Evolutionary conservation across 2,113 vertebrate species (phyloP), one percentile per base, ranked within the genome.

Genomic region (Pelecanus crispus): DNA sequence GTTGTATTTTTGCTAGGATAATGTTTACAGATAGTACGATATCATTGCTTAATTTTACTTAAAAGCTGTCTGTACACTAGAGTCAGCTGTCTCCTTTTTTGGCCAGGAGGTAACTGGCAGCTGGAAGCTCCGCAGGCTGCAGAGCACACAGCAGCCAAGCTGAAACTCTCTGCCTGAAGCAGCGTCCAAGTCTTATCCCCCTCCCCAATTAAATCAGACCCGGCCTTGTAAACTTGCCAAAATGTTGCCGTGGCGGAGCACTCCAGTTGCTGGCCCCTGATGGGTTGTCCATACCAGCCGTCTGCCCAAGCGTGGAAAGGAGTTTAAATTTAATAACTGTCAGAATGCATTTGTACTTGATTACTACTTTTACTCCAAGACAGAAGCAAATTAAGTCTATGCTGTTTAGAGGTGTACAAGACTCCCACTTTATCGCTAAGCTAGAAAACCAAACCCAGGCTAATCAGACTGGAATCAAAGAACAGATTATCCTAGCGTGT

Each of bases 161-260:
- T 26, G n/a, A 22, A 45, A 9, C 13, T 2, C 32, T 24, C 55
- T 50, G 83, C 44, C 59, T 32, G 59, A 53, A n/a, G 29, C 40
- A 3, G 16, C 1, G 11, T 4, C 63, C 13, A 18, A 12, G 10
- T 14, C 52, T 78, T 9, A 7, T 3, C 45, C 25, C 26, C 17
- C 68, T 22, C 15, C 72, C 49, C 32, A 5, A n/a, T 28, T 40
- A 59, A 10, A 36, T 12, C 36, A 5, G 13, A 21, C 10, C 15
- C 0, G 1, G 19, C 5, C 12, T 20, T 8, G 13, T 17, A 12
- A 52, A 5, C 29, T 2, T 58, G 20, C 32, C 26, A 6, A 4
- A 9, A 6, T 6, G 5, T 2, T 14, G 0, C 2, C 4, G 22
- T 3, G 10, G 36, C 28, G 5, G 49, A 28, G 14, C 1, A 0